phyloP scores from a whole-genome alignment of 2,888 invertebrate species.

The Onchidella celtica region DNA sequence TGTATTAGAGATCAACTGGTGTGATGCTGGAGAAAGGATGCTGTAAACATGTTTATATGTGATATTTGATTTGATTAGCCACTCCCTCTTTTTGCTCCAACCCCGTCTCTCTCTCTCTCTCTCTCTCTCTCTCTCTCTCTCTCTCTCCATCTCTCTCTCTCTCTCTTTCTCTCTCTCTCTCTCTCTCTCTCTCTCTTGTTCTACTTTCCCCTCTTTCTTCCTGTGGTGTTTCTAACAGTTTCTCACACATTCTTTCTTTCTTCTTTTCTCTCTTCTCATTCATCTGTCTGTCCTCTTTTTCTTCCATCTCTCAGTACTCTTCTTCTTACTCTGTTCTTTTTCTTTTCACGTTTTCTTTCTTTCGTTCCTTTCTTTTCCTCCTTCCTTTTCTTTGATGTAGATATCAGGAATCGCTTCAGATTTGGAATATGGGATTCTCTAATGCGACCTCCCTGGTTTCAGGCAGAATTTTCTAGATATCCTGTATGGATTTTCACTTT shows the following conservation, averaged over 20 bases:
- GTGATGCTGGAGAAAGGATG: too few relatives aligned
- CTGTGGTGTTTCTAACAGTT: constrained; percentile 30
- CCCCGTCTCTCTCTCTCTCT: constrained; percentile 18
- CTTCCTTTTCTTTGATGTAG: neutral
- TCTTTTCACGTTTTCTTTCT: neutral
- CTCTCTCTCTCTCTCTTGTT: constrained; percentile 27
- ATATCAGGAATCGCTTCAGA: too few relatives aligned
- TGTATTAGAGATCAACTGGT: too few relatives aligned
- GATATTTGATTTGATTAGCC: too few relatives aligned
- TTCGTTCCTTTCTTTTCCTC: neutral
- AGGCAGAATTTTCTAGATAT: too few relatives aligned
- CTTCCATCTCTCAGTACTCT: neutral
- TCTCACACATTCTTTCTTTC: constrained; percentile 15
- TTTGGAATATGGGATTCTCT: too few relatives aligned
- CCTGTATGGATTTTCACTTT: too few relatives aligned
- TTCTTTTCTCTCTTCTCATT: neutral
- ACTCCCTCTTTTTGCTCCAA: constrained; percentile 21
- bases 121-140: constrained; percentile 40
- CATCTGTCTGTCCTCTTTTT: neutral
- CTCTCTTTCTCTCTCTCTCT: constrained; percentile 9
- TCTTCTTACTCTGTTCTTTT: neutral
- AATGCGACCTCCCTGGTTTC: too few relatives aligned
- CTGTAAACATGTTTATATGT: too few relatives aligned
- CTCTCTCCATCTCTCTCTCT: constrained; percentile 10
- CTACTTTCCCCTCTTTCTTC: neutral